Percentiles rank a stretch among this genome's conserved stretches.
Evolutionary conservation across 2,113 vertebrate genomes (phyloP).

Genomic region (Coryphaenoides rupestris): DNA sequence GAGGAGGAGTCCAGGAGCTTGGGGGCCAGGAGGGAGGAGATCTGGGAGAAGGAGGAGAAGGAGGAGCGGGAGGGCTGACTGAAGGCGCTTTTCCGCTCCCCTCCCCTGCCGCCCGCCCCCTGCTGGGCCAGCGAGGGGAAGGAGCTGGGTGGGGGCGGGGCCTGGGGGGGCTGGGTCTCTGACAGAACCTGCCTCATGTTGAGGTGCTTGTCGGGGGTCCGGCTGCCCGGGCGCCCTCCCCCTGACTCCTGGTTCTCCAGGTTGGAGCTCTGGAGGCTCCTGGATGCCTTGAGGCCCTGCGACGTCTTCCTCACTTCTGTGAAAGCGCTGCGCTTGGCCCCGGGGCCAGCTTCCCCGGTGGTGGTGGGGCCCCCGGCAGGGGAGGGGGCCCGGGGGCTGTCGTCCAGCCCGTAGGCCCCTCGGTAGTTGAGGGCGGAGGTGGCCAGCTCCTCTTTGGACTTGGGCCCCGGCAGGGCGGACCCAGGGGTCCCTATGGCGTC

Average conservation of each 20-base stretch:
- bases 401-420: slow-evolving; percentile 85
- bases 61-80: slow-evolving; percentile 82
- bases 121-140: slow-evolving; percentile 85
- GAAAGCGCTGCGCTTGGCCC: slow-evolving; percentile 68
- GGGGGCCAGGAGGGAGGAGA: slow-evolving; percentile 81
- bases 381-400: slow-evolving; percentile 77
- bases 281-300: slow-evolving; percentile 67
- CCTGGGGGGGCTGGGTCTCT: slow-evolving; percentile 75
- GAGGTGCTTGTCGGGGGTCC: slow-evolving; percentile 66
- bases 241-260: slow-evolving; percentile 71
- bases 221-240: slow-evolving; percentile 52
- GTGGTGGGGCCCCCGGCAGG: slow-evolving; percentile 78
- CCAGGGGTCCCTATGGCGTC: slow-evolving; percentile 62
- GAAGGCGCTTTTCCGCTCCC: slow-evolving; percentile 90
- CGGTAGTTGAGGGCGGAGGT: slow-evolving; percentile 87
- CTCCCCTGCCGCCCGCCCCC: slow-evolving; percentile 38
- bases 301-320: slow-evolving; percentile 88
- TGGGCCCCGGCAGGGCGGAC: slow-evolving; percentile 46
- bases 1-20: slow-evolving; percentile 72
- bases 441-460: slow-evolving; percentile 84
- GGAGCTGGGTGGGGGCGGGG: slow-evolving; percentile 75
- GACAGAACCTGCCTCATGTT: slow-evolving; percentile 76
- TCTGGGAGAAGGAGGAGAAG: slow-evolving; percentile 74
- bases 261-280: slow-evolving; percentile 64
- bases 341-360: slow-evolving; percentile 82